Base-by-base conservation (phyloP, 2,797 vertebrate species). In the Falco naumanni region DNA sequence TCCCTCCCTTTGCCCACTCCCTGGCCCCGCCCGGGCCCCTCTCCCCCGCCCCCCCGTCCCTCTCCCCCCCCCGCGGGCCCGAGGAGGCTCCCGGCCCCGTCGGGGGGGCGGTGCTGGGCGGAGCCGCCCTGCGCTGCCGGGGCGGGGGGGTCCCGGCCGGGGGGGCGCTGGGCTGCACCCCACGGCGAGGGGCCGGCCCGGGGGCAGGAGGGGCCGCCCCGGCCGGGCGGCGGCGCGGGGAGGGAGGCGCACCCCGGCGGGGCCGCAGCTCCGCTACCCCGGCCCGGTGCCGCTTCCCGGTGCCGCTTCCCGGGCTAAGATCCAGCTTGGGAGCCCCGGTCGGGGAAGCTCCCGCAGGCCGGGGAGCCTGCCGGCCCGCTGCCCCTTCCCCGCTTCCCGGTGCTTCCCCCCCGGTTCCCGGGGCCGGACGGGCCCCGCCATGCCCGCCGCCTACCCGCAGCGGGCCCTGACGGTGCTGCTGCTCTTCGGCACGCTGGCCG, bases 401-500 rank as follows among this genome's bases (percentile, higher is more conserved):
- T 50, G 50, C 50, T 26, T 29, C 12, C 5, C 13, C 33, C 28
- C 48, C 64, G 63, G 18, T 51, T 5, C 16, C 64, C 64, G 43
- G 31, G 18, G 0, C 45, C 79, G 22, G 18, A 37, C 37, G 37
- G 37, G 37, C 5, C 15, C 48, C 20, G 39, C 61, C 87, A 86
- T 92, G 94, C 65, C 93, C 17, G 16, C 90, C 37, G 2, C 48
- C 3, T 95, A 94, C 91, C 64, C 70, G 6, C 91, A 78, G 51
- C 94, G 95, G 18, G 72, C 69, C 11, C 93, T 93, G 88, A 65
- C 77, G 75, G 88, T 89, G 10, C 94, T 95, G 45, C 37, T 87
- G 77, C 94, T 93, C 6, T 86, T 96, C 31, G 94, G 93, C 3
- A 66, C 83, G 0, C 76, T 99, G 43, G 98, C 99, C 12, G 98